Percentiles rank a stretch among this genome's conserved stretches.
These are phyloP conservation scores for Sciurus vulgaris DNA, from an alignment of 2,797 vertebrate species.

Conservation along the genomic window DNA sequence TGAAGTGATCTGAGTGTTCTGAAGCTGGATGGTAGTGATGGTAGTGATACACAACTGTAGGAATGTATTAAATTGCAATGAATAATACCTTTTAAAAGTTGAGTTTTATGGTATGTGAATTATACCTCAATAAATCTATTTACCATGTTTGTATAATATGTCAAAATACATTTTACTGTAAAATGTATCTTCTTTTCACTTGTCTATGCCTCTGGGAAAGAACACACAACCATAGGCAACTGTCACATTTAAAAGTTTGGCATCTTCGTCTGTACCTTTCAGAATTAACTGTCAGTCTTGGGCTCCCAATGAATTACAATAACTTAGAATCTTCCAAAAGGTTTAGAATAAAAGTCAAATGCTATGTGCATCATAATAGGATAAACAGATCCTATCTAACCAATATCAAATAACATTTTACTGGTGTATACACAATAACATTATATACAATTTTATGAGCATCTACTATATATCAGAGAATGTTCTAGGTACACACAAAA, in stretches of 20 bases:
- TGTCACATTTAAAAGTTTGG: neutral
- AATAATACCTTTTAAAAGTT: neutral
- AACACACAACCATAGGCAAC: neutral
- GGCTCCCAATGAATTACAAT: slow-evolving; percentile 17
- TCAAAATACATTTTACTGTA: too few species aligned
- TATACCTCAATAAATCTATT: neutral
- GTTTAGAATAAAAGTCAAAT: neutral
- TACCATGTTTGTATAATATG: too few species aligned
- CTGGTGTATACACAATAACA: neutral
- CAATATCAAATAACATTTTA: too few species aligned
- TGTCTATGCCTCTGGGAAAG: neutral
- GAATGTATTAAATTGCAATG: neutral
- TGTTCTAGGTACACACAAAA: neutral
- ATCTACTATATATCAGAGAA: neutral
- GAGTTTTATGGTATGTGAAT: slow-evolving; percentile 1
- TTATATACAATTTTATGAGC: neutral
- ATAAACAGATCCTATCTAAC: too few species aligned
- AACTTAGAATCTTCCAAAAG: slow-evolving; percentile 10
- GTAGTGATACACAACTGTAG: neutral
- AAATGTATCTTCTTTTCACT: neutral
- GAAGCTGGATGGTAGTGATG: neutral
- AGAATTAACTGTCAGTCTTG: neutral
- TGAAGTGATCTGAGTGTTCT: neutral
- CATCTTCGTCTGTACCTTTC: neutral
- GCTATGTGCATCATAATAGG: neutral